Conservation (phyloP, 2,888 invertebrate genomes). For the Melieria picta region DNA sequence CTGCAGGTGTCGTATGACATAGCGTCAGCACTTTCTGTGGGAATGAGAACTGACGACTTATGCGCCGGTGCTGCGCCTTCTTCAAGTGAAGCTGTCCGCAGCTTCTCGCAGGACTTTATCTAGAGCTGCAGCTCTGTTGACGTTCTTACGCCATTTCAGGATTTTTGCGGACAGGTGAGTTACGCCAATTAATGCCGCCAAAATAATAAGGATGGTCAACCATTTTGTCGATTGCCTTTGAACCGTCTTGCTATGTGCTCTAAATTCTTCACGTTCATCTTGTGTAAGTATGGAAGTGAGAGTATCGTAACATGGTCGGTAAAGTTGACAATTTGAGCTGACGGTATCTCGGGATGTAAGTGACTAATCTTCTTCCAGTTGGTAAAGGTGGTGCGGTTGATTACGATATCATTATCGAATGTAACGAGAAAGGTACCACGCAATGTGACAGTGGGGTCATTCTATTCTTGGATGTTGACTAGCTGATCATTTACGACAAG, state of each 20-base stretch:
- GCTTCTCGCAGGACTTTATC: no score
- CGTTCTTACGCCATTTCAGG: no score
- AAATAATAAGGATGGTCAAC: no score
- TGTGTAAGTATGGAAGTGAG: constrained; percentile 21
- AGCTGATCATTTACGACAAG: constrained; percentile 28
- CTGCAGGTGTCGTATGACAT: no score
- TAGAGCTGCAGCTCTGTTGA: no score
- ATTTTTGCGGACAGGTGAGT: no score
- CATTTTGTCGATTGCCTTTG: no score
- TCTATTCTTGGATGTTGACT: constrained; percentile 3
- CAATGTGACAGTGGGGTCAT: constrained; percentile 5
- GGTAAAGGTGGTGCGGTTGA: constrained; percentile 10
- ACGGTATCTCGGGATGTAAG: neutral
- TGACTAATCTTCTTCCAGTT: constrained; percentile 17
- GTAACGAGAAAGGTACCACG: constrained; percentile 9
- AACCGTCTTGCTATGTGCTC: constrained; percentile 6
- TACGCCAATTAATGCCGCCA: no score
- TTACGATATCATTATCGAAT: neutral
- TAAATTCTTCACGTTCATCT: constrained; percentile 17
- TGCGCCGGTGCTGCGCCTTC: no score
- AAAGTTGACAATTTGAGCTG: neutral
- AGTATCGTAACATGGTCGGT: constrained; percentile 21
- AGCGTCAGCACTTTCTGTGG: no score
- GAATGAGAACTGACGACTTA: no score
- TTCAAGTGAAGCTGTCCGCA: no score